Percentiles rank a stretch among this genome's conserved stretches.
Evolutionary conservation across 1,140 invertebrate genomes (phyloP).

Genomic region (Polypedilum pembai): DNA sequence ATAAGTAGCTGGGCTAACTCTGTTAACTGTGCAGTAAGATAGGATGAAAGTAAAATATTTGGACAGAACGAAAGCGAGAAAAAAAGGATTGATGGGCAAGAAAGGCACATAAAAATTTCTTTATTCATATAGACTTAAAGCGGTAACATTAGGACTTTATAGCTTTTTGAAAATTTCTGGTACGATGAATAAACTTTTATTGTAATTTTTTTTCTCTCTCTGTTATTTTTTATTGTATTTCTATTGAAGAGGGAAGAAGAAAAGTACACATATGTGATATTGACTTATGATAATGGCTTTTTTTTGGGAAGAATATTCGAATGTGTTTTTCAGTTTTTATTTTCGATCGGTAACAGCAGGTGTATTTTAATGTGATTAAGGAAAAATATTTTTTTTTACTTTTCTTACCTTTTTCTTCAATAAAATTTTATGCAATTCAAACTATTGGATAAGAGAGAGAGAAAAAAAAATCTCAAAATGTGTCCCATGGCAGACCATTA

Average conservation of each 20-base stretch:
- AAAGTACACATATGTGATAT: slow-evolving; percentile 19
- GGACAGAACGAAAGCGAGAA: background rate
- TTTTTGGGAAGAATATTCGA: background rate
- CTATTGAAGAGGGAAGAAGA: background rate
- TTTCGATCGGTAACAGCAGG: slow-evolving; percentile 9
- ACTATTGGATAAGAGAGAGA: too few species aligned
- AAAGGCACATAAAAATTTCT: background rate
- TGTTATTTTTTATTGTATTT: slow-evolving; percentile 1
- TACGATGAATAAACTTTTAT: slow-evolving; percentile 14
- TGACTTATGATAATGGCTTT: background rate
- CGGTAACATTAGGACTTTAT: slow-evolving; percentile 8
- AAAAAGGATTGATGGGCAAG: background rate
- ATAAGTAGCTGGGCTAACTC: too few species aligned
- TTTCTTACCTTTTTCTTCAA: too few species aligned
- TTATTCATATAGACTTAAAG: slow-evolving; percentile 1
- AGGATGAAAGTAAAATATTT: slow-evolving; percentile 8
- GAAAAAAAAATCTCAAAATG: too few species aligned
- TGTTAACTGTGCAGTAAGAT: background rate
- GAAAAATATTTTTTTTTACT: background rate
- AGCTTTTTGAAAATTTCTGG: background rate
- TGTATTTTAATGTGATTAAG: slow-evolving; percentile 18
- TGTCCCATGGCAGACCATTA: too few species aligned
- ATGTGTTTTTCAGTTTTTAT: background rate
- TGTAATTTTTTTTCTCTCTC: background rate
- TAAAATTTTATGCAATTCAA: too few species aligned